Base-by-base conservation (phyloP, 2,888 invertebrate species). In the Pachymerium ferrugineum region DNA sequence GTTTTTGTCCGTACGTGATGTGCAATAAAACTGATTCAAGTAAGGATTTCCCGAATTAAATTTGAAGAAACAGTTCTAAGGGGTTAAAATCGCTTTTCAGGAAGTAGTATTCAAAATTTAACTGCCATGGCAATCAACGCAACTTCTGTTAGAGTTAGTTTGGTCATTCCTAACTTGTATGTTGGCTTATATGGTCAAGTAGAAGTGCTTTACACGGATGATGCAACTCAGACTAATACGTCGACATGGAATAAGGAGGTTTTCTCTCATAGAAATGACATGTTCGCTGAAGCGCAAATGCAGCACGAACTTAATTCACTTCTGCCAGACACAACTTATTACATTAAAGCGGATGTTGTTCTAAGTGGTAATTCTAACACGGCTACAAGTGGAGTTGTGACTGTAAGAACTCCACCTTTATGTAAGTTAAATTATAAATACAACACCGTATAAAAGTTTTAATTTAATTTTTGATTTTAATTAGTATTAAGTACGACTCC, bases 181-280 rank as follows among this genome's bases (percentile, higher is more conserved):
- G 93, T 94, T 8, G 94, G 94, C 30, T 85, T 94, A 67, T 89
- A 92, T 79, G 94, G 94, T 74, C 88, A 93, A 77, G 92, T 94
- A 1, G 93, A 94, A 82, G 85, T 94, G 76, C 87, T 92, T 80
- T 94, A 93, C 81, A 93, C 93, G 1, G 84, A 83, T 8, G 90
- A 91, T 28, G 30, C 73, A 28, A 73, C 72, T 12, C 74, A 74
- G 10, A 78, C 78, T 22, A 79, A 80, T 54, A 78, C 79, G 10
- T 79, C 79, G 3, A 79, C 79, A 33, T 94, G 94, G 94, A 88
- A 89, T 78, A 87, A 90, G 0, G 92, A 94, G 86, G 89, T 92
- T 19, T 92, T 94, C 79, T 92, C 93, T 0, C 93, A 93, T 12
- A 91, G 92, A 0, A 89, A 92, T 78, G 93, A 93, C 81, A 83